A percentile compares a stretch with the other conserved stretches of the same genome.
Conservation (phyloP, 2,113 vertebrate genomes). For the Cheirogaleus medius region DNA sequence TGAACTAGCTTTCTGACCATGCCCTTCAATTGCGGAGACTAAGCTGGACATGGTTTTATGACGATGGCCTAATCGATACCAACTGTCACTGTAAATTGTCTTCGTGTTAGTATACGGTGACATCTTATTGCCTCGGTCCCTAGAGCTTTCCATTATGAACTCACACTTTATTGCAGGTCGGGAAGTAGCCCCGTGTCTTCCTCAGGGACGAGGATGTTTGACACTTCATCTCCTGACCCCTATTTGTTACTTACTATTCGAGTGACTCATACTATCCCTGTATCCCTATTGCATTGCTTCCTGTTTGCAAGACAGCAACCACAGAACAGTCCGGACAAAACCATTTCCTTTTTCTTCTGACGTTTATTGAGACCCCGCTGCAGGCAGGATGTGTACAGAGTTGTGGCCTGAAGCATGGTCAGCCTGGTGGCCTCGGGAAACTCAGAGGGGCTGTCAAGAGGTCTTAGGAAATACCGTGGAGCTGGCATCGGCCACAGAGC, state of each 20-base stretch:
- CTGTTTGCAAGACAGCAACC: background rate
- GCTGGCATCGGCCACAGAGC: accelerated
- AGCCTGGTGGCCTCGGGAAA: background rate
- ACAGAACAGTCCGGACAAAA: background rate
- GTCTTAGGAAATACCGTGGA: too few relatives aligned
- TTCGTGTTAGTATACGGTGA: background rate
- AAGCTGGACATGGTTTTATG: background rate
- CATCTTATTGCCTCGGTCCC: background rate
- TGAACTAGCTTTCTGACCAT: background rate
- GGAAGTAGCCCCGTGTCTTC: background rate
- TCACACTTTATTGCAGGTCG: accelerated
- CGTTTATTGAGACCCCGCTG: accelerated
- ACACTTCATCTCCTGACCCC: background rate
- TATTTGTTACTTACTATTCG: background rate
- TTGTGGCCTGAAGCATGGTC: accelerated
- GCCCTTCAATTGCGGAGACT: background rate
- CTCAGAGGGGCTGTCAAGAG: background rate
- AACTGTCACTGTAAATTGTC: background rate
- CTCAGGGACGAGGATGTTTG: background rate
- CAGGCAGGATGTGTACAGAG: background rate
- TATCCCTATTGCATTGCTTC: accelerated
- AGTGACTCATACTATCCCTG: background rate
- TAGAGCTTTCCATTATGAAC: background rate
- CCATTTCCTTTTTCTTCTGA: background rate
- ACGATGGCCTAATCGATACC: background rate